These are phyloP conservation scores for Cyaniris semiargus DNA, from an alignment of 2,888 invertebrate species.

Conservation along the genomic window DNA sequence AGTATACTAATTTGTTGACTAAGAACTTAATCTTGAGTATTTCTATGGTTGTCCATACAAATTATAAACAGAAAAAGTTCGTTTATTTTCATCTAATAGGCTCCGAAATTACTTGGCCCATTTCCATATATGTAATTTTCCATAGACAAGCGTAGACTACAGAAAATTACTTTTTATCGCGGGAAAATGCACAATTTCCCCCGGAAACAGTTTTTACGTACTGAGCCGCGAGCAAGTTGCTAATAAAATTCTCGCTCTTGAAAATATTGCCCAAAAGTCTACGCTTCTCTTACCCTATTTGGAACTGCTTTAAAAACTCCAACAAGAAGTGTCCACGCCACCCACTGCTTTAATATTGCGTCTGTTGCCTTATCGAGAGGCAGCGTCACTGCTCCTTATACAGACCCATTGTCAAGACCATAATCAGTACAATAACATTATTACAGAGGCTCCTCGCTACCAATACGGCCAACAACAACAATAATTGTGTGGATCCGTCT, in stretches of 20 bases:
- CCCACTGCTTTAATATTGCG: not conserved
- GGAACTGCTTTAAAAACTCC: not conserved
- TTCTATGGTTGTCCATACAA: too few species aligned
- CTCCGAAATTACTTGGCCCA: too few species aligned
- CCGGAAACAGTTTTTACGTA: not conserved
- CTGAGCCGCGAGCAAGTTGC: too few species aligned
- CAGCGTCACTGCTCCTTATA: constrained; percentile 23
- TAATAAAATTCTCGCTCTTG: too few species aligned
- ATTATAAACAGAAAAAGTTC: too few species aligned
- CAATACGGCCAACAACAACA: constrained; percentile 10
- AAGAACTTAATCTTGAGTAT: too few species aligned
- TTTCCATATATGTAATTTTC: too few species aligned
- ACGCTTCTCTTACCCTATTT: constrained; percentile 7
- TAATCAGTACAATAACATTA: constrained; percentile 23
- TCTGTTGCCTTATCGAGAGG: not conserved
- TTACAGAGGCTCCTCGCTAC: not conserved
- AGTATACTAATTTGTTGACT: too few species aligned
- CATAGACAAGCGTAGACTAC: too few species aligned
- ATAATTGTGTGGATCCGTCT: constrained; percentile 1
- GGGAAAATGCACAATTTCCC: too few species aligned
- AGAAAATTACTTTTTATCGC: too few species aligned
- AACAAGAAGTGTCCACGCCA: not conserved
- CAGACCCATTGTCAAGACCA: constrained; percentile 27
- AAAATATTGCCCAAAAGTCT: not conserved
- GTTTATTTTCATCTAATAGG: too few species aligned